phyloP scores from a whole-genome alignment of 2,113 vertebrate species.

The Trinectes maculatus region DNA sequence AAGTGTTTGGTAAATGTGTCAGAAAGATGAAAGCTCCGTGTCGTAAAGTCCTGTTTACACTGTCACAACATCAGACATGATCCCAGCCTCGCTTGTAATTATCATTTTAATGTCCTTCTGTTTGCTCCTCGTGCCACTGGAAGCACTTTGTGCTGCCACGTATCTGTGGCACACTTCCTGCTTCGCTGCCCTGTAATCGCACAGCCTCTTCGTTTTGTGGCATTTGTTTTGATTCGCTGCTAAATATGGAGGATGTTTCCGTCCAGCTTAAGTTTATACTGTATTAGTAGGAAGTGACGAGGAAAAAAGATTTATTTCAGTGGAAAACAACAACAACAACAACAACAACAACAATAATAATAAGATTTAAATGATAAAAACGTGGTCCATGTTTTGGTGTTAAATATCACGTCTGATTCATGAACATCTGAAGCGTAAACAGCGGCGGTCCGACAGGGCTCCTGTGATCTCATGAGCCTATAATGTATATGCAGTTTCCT shows the following conservation, averaged over 20 bases:
- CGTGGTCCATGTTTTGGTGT: too few species aligned
- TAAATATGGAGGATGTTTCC: background rate
- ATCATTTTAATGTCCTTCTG: constrained; percentile 37
- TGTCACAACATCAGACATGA: constrained; percentile 31
- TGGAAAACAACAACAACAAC: too few species aligned
- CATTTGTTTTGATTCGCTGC: constrained; percentile 8
- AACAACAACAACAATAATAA: too few species aligned
- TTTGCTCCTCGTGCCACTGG: background rate
- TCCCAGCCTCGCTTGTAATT: constrained; percentile 42
- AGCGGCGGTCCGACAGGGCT: too few species aligned
- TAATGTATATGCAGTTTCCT: too few species aligned
- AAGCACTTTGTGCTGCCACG: constrained; percentile 16
- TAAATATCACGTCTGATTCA: too few species aligned
- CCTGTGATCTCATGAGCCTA: too few species aligned
- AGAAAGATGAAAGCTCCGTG: constrained; percentile 45
- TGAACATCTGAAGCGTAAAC: too few species aligned
- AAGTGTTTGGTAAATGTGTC: constrained; percentile 50
- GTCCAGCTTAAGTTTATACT: background rate
- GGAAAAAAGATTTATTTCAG: background rate
- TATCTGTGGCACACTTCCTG: too few species aligned
- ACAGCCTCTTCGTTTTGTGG: background rate
- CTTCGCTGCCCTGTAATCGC: constrained; percentile 11
- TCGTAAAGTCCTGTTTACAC: constrained; percentile 54
- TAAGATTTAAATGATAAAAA: too few species aligned
- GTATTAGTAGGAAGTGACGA: constrained; percentile 6